Conservation (phyloP, 2,888 invertebrate species). For the Gisinianus flammeolus region DNA sequence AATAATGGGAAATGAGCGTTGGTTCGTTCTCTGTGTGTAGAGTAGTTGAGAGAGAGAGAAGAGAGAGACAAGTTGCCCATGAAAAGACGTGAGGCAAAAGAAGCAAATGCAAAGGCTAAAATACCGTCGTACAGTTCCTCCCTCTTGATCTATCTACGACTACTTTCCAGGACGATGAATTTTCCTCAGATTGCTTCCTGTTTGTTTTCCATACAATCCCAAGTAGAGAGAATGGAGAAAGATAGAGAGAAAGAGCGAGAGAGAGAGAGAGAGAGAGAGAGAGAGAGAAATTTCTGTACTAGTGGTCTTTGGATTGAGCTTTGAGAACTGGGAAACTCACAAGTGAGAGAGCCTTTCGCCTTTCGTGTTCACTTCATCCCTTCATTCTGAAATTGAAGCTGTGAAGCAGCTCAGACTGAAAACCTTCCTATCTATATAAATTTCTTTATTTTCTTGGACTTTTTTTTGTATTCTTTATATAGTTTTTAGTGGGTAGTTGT, state of each 20-base stretch:
- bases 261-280: not conserved
- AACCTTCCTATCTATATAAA: not conserved
- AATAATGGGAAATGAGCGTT: constrained; percentile 41
- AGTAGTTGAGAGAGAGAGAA: not conserved
- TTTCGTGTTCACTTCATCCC: not conserved
- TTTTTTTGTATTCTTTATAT: too few relatives aligned
- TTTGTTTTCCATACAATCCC: constrained; percentile 31
- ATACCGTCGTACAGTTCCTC: constrained; percentile 38
- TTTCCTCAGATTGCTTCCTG: constrained; percentile 40
- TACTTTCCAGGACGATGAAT: constrained; percentile 37
- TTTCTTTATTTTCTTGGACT: not conserved
- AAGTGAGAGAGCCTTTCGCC: too few relatives aligned
- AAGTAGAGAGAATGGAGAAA: not conserved
- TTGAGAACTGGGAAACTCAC: not conserved
- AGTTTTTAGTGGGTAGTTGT: not conserved
- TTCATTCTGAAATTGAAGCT: not conserved
- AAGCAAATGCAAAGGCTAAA: constrained; percentile 30
- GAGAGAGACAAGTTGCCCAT: not conserved
- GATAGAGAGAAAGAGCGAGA: not conserved
- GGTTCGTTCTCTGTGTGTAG: not conserved
- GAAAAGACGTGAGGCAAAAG: constrained; percentile 9
- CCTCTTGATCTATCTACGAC: constrained; percentile 35
- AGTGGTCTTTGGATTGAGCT: not conserved
- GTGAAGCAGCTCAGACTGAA: not conserved
- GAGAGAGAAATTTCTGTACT: not conserved